A percentile compares a stretch with the other conserved stretches of the same genome.
These are phyloP conservation scores for Trachelus iudaicus DNA, from an alignment of 2,888 invertebrate species.

Conservation along the genomic window DNA sequence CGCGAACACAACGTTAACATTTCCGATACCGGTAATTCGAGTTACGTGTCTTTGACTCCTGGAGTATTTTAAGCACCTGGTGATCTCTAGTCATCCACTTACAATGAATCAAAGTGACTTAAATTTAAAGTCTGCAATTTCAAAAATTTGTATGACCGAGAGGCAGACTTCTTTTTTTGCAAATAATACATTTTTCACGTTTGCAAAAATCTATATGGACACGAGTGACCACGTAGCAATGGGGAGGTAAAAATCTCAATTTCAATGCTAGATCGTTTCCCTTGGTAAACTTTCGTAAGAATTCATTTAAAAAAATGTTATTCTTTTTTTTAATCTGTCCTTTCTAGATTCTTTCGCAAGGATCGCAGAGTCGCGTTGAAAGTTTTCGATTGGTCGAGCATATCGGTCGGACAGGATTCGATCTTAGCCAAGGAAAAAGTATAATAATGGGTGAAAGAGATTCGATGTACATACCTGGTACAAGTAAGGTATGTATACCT, in stretches of 20 bases:
- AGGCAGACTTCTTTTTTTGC: neutral
- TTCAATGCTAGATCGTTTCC: conserved; percentile 4
- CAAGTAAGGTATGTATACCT: neutral
- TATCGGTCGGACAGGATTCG: neutral
- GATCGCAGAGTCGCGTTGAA: neutral
- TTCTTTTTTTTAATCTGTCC: neutral
- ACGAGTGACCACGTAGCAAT: neutral
- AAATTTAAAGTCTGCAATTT: neutral
- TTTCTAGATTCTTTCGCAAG: neutral
- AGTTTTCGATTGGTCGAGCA: neutral
- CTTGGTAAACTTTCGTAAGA: neutral
- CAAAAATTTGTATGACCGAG: neutral
- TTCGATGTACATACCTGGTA: neutral
- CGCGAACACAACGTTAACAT: neutral
- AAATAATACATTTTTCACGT: neutral
- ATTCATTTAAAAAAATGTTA: neutral
- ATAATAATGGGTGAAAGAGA: neutral
- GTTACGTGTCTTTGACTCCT: neutral
- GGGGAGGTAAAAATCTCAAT: conserved; percentile 3
- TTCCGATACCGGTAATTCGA: neutral
- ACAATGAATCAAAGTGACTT: neutral
- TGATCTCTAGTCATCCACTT: neutral
- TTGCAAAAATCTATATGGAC: neutral
- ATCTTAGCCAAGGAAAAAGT: neutral
- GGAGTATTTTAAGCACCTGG: neutral